These are phyloP conservation scores for Periophthalmodon schlosseri DNA, from an alignment of 2,113 vertebrate genomes.

Conservation along the genomic window DNA sequence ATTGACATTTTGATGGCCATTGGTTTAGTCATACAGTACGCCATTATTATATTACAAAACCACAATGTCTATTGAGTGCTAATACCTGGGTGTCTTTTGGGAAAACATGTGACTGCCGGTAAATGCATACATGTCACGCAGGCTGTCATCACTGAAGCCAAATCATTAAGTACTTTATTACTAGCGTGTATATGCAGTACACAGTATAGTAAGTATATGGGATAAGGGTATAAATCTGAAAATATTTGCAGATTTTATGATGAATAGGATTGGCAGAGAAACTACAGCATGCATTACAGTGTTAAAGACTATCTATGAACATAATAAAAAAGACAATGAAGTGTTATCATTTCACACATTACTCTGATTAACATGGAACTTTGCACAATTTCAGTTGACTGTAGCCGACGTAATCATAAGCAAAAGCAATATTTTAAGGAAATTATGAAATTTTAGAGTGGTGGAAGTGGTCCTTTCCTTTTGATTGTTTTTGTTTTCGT, in stretches of 20 bases:
- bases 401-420: neutral
- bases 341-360: constrained; percentile 33
- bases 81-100: constrained; percentile 25
- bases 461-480: neutral
- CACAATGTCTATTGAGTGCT: constrained; percentile 38
- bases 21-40: neutral
- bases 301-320: constrained; percentile 21
- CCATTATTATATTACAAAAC: constrained; percentile 29
- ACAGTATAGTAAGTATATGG: neutral
- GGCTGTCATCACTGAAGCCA: constrained; percentile 19
- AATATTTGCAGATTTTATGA: constrained; percentile 64
- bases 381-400: neutral
- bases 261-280: constrained; percentile 18
- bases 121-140: constrained; percentile 37
- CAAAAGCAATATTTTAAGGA: neutral
- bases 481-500: constrained; percentile 6
- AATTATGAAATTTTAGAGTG: neutral
- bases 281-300: constrained; percentile 52
- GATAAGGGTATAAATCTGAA: constrained; percentile 35
- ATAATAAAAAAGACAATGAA: constrained; percentile 28
- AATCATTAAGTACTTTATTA: constrained; percentile 26
- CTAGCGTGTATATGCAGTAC: neutral
- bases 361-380: neutral
- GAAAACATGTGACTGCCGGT: constrained; percentile 31
- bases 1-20: constrained; percentile 51